Percentiles rank a stretch among this genome's conserved stretches.
phyloP scores from a whole-genome alignment of 2,888 invertebrate genomes.

The Margaritifera margaritifera region DNA sequence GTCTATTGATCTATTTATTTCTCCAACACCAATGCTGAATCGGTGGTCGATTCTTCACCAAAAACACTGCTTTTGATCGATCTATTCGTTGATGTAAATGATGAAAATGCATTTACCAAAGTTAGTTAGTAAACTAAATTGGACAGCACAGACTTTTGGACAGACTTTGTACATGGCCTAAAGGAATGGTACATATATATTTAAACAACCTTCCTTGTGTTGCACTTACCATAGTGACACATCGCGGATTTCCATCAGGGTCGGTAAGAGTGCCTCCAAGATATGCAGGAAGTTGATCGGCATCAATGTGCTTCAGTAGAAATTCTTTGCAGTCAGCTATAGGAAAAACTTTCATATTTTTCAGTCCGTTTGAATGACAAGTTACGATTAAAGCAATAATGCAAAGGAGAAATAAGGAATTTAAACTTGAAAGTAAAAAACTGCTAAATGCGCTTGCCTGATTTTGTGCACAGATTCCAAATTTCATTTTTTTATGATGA shows the following conservation, averaged over 20 bases:
- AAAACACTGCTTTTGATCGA: too few relatives aligned
- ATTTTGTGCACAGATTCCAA: too few relatives aligned
- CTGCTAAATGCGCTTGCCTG: too few relatives aligned
- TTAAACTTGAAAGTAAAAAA: too few relatives aligned
- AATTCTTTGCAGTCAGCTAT: constrained; percentile 51
- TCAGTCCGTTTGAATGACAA: too few relatives aligned
- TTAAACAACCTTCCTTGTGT: neutral
- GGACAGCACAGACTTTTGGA: too few relatives aligned
- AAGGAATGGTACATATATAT: neutral
- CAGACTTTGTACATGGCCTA: neutral
- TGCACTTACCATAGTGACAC: constrained; percentile 78
- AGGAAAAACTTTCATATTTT: neutral
- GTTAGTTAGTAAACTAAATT: neutral
- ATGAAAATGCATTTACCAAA: neutral
- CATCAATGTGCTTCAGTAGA: constrained; percentile 61
- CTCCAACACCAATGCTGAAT: too few relatives aligned
- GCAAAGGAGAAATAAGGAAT: too few relatives aligned
- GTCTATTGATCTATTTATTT: too few relatives aligned
- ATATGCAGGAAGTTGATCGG: constrained; percentile 61
- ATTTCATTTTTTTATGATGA: too few relatives aligned
- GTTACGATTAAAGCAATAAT: too few relatives aligned
- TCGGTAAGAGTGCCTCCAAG: constrained; percentile 64
- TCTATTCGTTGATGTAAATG: neutral
- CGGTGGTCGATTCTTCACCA: too few relatives aligned
- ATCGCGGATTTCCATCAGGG: constrained; percentile 64